Evolutionary conservation across 2,888 invertebrate genomes (phyloP).

Genomic region (Trichopoda pennipes): DNA sequence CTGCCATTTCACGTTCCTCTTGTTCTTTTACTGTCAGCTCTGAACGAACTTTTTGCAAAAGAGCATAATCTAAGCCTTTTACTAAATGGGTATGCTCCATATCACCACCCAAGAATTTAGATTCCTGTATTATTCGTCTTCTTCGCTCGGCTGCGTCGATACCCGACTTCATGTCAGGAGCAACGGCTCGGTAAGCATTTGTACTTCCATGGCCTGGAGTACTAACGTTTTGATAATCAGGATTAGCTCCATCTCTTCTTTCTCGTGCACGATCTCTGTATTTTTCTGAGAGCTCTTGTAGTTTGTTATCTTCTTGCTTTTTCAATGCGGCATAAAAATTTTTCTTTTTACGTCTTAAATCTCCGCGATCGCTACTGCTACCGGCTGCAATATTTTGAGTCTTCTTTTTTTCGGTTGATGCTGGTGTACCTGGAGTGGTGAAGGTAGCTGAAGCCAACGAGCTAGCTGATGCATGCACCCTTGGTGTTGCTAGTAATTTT

Average conservation of each 20-base stretch:
- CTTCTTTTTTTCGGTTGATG: constrained; percentile 74
- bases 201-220: constrained; percentile 84
- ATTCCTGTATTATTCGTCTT: constrained; percentile 97
- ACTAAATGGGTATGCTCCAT: constrained; percentile 99
- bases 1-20: constrained; percentile 90
- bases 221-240: constrained; percentile 90
- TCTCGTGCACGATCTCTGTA: constrained; percentile 96
- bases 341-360: constrained; percentile 94
- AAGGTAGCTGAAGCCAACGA: constrained; percentile 75
- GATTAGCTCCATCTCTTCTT: constrained; percentile 90
- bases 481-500: constrained; percentile 96
- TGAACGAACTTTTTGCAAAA: constrained; percentile 95
- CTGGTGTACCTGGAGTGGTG: constrained; percentile 62
- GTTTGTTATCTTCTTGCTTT: constrained; percentile 96
- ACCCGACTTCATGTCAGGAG: constrained; percentile 96
- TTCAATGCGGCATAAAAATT: constrained; percentile 96
- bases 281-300: constrained; percentile 96
- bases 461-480: constrained; percentile 83
- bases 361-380: constrained; percentile 85
- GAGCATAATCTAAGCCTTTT: constrained; percentile 96
- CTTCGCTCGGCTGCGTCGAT: constrained; percentile 97
- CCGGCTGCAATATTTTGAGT: constrained; percentile 75
- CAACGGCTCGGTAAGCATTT: constrained; percentile 89
- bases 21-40: constrained; percentile 89
- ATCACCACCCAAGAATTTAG: constrained; percentile 99